Evolutionary conservation across 35 echinoderm and acorn worm genomes (phyloP).

Genomic region (Apostichopus californicus): DNA sequence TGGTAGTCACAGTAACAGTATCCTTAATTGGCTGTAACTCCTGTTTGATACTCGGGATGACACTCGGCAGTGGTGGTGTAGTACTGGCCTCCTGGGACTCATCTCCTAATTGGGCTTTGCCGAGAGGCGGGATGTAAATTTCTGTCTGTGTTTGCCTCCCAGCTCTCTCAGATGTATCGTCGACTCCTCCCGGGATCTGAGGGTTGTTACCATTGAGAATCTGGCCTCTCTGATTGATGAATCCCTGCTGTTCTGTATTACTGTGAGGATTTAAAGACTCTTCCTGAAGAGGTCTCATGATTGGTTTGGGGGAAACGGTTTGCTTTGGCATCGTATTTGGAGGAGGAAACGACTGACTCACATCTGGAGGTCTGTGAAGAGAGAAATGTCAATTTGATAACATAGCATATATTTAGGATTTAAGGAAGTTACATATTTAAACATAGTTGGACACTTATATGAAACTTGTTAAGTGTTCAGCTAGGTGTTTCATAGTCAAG

Average conservation of each 20-base stretch:
- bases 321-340: slow-evolving; percentile 2
- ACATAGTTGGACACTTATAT: too few species aligned
- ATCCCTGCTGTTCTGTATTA: neutral
- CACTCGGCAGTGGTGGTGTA: neutral
- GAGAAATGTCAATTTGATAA: neutral
- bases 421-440: too few species aligned
- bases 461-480: too few species aligned
- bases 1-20: neutral
- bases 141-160: slow-evolving; percentile 40
- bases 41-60: neutral
- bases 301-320: neutral
- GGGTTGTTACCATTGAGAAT: neutral
- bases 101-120: neutral
- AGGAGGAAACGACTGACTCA: slow-evolving; percentile 8
- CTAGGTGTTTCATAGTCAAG: too few species aligned
- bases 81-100: too few species aligned
- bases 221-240: neutral
- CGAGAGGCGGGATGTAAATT: slow-evolving; percentile 71
- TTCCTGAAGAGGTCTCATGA: neutral
- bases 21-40: slow-evolving; percentile 55
- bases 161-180: neutral
- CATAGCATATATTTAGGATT: too few species aligned
- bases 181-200: neutral
- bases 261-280: neutral
- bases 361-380: neutral